A percentile compares a stretch with the other conserved stretches of the same genome.
Evolutionary conservation across 2,888 invertebrate genomes (phyloP).

Genomic region (Atrina japonica): DNA sequence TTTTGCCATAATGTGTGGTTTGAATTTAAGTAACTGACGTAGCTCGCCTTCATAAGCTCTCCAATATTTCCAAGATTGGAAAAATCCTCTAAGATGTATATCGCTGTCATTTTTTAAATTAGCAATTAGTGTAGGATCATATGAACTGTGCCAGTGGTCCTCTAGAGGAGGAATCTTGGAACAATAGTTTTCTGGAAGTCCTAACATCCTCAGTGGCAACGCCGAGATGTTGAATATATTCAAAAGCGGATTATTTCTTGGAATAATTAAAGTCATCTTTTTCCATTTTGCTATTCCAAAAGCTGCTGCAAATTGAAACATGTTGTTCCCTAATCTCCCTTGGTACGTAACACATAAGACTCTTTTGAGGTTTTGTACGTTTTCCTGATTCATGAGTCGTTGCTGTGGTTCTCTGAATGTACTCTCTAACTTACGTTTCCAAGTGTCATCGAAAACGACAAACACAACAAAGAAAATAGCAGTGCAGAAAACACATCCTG

Average conservation of each 20-base stretch:
- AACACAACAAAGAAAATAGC: no score
- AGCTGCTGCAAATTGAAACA: constrained; percentile 6
- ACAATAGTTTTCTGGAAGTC: not conserved
- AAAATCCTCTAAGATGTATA: not conserved
- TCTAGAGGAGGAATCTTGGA: not conserved
- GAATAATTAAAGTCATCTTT: not conserved
- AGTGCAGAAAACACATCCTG: no score
- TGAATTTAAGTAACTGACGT: constrained; percentile 5
- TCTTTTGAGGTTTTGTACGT: no score
- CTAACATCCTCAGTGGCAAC: not conserved
- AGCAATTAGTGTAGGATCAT: not conserved
- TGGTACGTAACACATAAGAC: constrained; percentile 1
- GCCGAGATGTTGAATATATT: constrained; percentile 8
- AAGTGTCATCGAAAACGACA: no score
- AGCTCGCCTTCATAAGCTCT: not conserved
- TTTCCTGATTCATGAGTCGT: no score
- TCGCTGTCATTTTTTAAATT: not conserved
- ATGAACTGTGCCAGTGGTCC: constrained; percentile 3
- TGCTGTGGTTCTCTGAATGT: no score
- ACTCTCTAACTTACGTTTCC: no score
- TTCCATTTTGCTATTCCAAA: constrained; percentile 5
- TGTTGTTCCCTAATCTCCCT: constrained; percentile 13
- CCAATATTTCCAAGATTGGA: constrained; percentile 20
- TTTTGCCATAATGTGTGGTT: not conserved
- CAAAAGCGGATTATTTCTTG: not conserved